Percentiles rank a stretch among this genome's conserved stretches.
Conservation (phyloP, 2,888 invertebrate genomes). For the Andrena minutula region DNA sequence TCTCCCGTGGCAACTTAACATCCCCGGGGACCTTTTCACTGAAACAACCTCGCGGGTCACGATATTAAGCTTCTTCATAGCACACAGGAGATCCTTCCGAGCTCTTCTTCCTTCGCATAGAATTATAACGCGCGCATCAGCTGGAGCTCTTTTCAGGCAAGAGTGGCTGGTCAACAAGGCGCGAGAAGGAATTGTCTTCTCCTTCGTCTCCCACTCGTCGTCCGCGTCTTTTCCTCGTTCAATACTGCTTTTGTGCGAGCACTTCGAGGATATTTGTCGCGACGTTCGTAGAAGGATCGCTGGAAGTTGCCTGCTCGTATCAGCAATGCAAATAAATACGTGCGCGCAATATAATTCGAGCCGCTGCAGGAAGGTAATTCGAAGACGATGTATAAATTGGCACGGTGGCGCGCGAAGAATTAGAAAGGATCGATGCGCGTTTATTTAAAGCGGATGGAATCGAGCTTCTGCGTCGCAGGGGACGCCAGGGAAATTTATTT, state of each 20-base stretch:
- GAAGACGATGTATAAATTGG: conserved; percentile 60
- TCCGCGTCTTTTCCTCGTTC: neutral
- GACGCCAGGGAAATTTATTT: conserved; percentile 33
- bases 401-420: conserved; percentile 54
- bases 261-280: conserved; percentile 47
- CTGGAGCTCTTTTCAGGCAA: no score
- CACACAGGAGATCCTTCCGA: no score
- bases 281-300: conserved; percentile 20
- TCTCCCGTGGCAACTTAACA: no score
- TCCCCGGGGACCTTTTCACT: no score
- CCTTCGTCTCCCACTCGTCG: neutral
- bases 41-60: no score
- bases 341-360: conserved; percentile 64
- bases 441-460: conserved; percentile 41
- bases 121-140: no score
- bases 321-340: conserved; percentile 68
- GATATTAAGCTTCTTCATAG: no score
- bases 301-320: conserved; percentile 43
- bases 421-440: conserved; percentile 47
- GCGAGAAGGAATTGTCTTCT: conserved; percentile 10
- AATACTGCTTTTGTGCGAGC: neutral
- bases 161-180: neutral
- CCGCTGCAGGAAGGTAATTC: conserved; percentile 45
- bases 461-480: neutral
- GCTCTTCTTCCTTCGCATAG: no score